Evolutionary conservation across 2,113 vertebrate genomes (phyloP), one percentile per base, ranked within the genome.

Genomic region (Myxocyprinus asiaticus): DNA sequence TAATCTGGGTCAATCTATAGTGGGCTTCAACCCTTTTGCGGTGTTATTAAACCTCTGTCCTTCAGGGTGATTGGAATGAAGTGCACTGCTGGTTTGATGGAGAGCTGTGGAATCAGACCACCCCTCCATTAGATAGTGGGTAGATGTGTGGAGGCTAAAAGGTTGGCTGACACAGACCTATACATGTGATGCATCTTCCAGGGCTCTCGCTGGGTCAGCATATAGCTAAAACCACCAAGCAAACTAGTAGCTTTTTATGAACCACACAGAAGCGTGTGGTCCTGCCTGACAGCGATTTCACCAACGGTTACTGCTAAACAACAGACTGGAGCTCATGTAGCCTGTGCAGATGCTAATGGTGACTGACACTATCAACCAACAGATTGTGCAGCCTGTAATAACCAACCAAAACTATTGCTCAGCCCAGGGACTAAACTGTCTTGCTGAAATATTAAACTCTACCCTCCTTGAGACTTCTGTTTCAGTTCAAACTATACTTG

Each of bases 41-140:
- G 43, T 82, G 80, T 76, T 61, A 87, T 84, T 86, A 87, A 87
- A 82, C 58, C 79, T 66, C 64, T 73, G 78, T 84, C 77, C 68
- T 82, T 83, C 66, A 80, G 82, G 80, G 73, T 58, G 73, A 67
- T 53, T 76, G 66, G 61, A 67, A 81, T 82, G 74, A 79, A 84
- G 78, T 56, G 81, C 8, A 33, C 50, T 47, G 76, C 61, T 58
- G 72, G 62, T 66, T 80, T 77, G 78, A 84, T 61, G 68, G 80
- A 82, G 58, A 76, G 56, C 71, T 53, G n/a, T 33, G 44, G 80
- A 78, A 43, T 55, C 59, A 42, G 14, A 55, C 45, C 59, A 68
- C 67, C 45, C 45, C 70, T 22, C 4, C 33, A 62, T 66, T 15
- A 10, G 42, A 42, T 75, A 42, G 17, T 50, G 65, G 59, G 44